Conservation (phyloP, 2,797 vertebrate species). For the Scarus forsteni region DNA sequence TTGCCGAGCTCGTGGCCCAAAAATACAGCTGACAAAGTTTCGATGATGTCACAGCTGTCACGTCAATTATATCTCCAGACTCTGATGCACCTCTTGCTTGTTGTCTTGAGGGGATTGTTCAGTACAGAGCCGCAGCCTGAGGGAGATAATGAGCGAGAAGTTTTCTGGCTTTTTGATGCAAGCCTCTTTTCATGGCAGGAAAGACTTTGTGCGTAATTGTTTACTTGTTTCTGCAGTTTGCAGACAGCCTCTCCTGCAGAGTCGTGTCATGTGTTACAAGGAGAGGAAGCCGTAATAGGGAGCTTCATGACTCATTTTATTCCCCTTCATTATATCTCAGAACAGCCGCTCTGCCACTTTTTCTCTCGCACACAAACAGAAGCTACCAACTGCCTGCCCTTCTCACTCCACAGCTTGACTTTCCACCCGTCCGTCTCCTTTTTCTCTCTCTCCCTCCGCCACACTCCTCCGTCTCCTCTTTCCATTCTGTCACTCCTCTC, state of each 20-base stretch:
- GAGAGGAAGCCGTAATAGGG: slow-evolving; percentile 35
- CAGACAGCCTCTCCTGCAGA: slow-evolving; percentile 24
- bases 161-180: slow-evolving; percentile 26
- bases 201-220: slow-evolving; percentile 28
- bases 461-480: slow-evolving; percentile 66
- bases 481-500: slow-evolving; percentile 68
- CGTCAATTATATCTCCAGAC: too few relatives aligned
- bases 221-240: slow-evolving; percentile 50
- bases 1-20: too few relatives aligned
- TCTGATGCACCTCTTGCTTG: slow-evolving; percentile 40
- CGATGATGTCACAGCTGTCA: too few relatives aligned
- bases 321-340: slow-evolving; percentile 58
- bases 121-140: slow-evolving; percentile 30
- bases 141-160: slow-evolving; percentile 15
- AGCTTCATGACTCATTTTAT: slow-evolving; percentile 43
- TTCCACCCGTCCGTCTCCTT: slow-evolving; percentile 70
- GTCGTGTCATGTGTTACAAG: slow-evolving; percentile 12
- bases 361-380: slow-evolving; percentile 19
- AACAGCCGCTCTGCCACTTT: slow-evolving; percentile 41
- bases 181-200: slow-evolving; percentile 5
- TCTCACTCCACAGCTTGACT: slow-evolving; percentile 82
- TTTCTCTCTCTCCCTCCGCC: slow-evolving; percentile 27
- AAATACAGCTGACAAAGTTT: too few relatives aligned
- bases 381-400: slow-evolving; percentile 82
- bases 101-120: slow-evolving; percentile 36